Conservation (phyloP, 2,797 vertebrate genomes). For the Euphonia xanthogaster region DNA sequence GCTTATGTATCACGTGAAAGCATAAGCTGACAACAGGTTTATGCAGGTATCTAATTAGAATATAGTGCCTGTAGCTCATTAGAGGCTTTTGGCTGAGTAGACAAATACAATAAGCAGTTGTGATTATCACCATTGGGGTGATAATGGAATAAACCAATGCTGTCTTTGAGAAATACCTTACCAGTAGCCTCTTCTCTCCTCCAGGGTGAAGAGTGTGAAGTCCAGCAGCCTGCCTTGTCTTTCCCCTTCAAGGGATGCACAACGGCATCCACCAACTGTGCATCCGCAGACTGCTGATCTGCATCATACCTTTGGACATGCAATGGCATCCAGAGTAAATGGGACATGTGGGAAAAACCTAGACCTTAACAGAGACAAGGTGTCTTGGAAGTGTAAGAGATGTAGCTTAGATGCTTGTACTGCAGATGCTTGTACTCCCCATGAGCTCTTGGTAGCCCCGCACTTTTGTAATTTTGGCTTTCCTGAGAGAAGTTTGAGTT, state of each 20-base stretch:
- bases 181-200: background rate
- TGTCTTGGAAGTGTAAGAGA: background rate
- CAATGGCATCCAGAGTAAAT: background rate
- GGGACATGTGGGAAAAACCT: background rate
- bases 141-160: background rate
- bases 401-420: background rate
- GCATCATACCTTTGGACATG: background rate
- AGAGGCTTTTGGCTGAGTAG: background rate
- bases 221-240: background rate
- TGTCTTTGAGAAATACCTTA: background rate
- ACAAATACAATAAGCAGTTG: background rate
- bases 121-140: background rate
- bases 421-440: background rate
- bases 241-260: background rate
- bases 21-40: background rate
- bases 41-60: background rate
- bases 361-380: background rate
- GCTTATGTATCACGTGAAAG: background rate
- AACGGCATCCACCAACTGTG: background rate
- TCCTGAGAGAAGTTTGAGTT: background rate
- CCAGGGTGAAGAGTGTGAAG: background rate
- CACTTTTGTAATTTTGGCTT: background rate
- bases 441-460: background rate
- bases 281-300: background rate
- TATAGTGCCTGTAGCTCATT: background rate